Conservation (phyloP, 2,113 vertebrate species). For the Trichomycterus rosablanca region DNA sequence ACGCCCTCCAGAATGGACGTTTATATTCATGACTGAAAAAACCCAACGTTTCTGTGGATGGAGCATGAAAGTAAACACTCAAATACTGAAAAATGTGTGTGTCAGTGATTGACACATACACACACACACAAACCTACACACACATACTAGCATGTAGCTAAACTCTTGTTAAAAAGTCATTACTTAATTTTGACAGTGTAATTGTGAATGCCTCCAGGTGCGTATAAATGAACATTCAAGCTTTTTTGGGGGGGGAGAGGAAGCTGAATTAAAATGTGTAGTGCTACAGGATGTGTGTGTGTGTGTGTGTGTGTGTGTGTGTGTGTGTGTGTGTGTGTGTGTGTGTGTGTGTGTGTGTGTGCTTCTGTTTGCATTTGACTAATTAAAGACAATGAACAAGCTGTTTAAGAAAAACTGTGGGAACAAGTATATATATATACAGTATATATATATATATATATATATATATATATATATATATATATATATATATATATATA, state of each 20-base stretch:
- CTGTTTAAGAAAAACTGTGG: constrained; percentile 14
- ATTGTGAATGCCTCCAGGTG: constrained; percentile 76
- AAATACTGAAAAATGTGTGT: constrained; percentile 89
- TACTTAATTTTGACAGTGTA: constrained; percentile 99
- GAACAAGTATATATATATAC: no score
- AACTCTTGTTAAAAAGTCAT: constrained; percentile 97
- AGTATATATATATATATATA: no score
- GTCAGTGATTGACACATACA: constrained; percentile 73
- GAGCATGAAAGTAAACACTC: constrained; percentile 97
- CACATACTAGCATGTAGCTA: constrained; percentile 84
- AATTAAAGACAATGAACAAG: constrained; percentile 54
- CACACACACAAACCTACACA: constrained; percentile 54
- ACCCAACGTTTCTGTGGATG: constrained; percentile 82
- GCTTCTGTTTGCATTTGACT: constrained; percentile 51
- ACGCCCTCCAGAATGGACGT: constrained; percentile 53
- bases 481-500: no score
- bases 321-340: constrained; percentile 32
- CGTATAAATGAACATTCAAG: constrained; percentile 64
- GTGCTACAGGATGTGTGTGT: constrained; percentile 38
- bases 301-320: constrained; percentile 1
- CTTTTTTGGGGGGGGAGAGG: constrained; percentile 47
- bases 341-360: no score
- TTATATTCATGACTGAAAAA: constrained; percentile 76
- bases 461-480: no score
- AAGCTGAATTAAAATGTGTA: constrained; percentile 48